Evolutionary conservation across 2,113 vertebrate genomes (phyloP).

Genomic region (Mustelus asterias): DNA sequence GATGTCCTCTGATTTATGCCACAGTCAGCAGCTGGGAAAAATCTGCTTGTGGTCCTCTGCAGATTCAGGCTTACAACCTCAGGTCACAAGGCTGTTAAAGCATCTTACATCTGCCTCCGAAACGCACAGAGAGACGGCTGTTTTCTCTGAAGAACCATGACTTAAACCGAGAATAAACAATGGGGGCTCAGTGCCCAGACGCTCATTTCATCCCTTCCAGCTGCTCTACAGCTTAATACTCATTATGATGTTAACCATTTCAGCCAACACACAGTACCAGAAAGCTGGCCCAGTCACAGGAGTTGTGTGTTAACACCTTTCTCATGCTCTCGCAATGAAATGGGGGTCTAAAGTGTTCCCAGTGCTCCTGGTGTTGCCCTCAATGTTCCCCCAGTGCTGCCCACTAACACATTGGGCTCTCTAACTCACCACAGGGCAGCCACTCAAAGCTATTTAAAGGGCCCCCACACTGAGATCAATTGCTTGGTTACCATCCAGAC

Average conservation of each 20-base stretch:
- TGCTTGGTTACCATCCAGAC: no score
- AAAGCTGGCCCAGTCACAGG: not conserved
- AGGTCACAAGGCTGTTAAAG: not conserved
- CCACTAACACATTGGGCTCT: no score
- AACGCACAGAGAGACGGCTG: not conserved
- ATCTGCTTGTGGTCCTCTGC: not conserved
- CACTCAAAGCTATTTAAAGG: no score
- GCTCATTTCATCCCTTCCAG: not conserved
- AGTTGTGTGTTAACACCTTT: not conserved
- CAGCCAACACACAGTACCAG: not conserved
- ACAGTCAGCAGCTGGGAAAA: not conserved
- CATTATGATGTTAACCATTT: not conserved
- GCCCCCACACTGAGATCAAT: no score
- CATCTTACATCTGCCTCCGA: not conserved
- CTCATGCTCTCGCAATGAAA: not conserved
- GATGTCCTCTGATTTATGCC: not conserved
- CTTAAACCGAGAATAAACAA: not conserved
- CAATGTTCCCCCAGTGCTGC: no score
- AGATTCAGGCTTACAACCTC: not conserved
- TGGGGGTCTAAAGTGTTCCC: not conserved
- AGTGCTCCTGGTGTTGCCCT: no score
- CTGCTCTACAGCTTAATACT: not conserved
- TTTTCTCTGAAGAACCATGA: not conserved
- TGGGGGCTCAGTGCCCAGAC: not conserved
- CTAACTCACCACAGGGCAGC: no score